Percentiles rank a stretch among this genome's conserved stretches.
Evolutionary conservation across 2,113 vertebrate genomes (phyloP).

Genomic region (Perca fluviatilis): DNA sequence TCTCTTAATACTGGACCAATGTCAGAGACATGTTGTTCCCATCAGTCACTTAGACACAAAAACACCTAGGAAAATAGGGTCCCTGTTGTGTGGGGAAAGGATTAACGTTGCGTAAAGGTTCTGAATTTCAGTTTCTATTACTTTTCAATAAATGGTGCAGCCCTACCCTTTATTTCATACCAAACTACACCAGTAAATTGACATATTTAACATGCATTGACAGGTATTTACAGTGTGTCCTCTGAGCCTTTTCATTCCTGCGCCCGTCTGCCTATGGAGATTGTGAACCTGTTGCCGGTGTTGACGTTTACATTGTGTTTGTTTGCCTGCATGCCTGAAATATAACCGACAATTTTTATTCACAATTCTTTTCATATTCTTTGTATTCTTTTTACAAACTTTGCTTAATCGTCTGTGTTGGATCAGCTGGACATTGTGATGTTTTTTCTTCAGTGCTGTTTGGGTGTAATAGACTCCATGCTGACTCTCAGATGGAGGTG

Average conservation of each 20-base stretch:
- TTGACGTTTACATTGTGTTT: slow-evolving; percentile 68
- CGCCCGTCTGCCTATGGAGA: slow-evolving; percentile 19
- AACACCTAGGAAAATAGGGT: too few species aligned
- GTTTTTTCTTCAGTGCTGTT: slow-evolving; percentile 37
- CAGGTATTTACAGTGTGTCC: background rate
- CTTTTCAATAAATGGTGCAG: too few species aligned
- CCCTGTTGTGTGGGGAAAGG: too few species aligned
- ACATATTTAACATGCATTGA: background rate
- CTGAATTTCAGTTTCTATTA: too few species aligned
- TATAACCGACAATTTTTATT: slow-evolving; percentile 39
- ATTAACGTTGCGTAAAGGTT: too few species aligned
- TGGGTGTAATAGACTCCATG: slow-evolving; percentile 18
- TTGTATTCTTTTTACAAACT: slow-evolving; percentile 4
- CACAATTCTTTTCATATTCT: slow-evolving; percentile 1
- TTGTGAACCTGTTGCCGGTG: slow-evolving; percentile 42
- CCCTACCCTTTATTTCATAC: too few species aligned
- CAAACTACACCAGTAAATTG: background rate
- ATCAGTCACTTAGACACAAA: too few species aligned
- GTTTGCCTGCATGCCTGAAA: slow-evolving; percentile 75
- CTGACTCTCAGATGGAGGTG: slow-evolving; percentile 7
- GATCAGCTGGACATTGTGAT: slow-evolving; percentile 22
- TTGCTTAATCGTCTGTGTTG: slow-evolving; percentile 28
- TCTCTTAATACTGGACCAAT: too few species aligned
- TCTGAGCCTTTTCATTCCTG: slow-evolving; percentile 16
- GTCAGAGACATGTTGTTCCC: too few species aligned